phyloP scores from a whole-genome alignment of 2,797 vertebrate species.

The Cyclura pinguis region DNA sequence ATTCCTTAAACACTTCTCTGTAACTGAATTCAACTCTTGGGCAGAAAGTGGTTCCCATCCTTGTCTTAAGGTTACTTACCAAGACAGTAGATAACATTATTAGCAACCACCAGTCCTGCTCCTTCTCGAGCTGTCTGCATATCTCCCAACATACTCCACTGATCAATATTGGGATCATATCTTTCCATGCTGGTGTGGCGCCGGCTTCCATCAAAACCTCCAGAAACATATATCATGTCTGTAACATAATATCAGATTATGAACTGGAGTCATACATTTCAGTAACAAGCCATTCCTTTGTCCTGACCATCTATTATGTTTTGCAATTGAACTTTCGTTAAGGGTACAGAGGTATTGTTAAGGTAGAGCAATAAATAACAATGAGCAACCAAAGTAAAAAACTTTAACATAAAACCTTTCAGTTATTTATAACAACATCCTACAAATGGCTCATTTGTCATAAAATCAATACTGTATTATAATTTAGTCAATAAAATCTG shows the following conservation, averaged over 20 bases:
- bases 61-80: constrained; percentile 78
- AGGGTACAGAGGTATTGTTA: too few relatives aligned
- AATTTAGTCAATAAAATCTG: too few relatives aligned
- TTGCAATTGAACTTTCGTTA: too few relatives aligned
- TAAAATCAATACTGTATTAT: too few relatives aligned
- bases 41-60: too few relatives aligned
- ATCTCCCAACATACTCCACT: constrained; percentile 99
- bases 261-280: fast-evolving
- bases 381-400: too few relatives aligned
- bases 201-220: constrained; percentile 96
- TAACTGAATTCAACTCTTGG: too few relatives aligned
- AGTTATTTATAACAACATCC: too few relatives aligned
- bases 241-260: constrained; percentile 26
- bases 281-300: neutral
- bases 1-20: too few relatives aligned
- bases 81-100: constrained; percentile 96
- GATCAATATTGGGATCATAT: constrained; percentile 98
- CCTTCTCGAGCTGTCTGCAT: constrained; percentile 99
- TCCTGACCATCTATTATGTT: fast-evolving
- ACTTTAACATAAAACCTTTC: too few relatives aligned
- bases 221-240: constrained; percentile 99
- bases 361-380: too few relatives aligned
- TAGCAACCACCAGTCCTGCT: constrained; percentile 95
- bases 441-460: too few relatives aligned
- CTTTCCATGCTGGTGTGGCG: constrained; percentile 99